Base-by-base conservation (phyloP, 2,888 invertebrate genomes). In the Cryptophagus acutangulus region DNA sequence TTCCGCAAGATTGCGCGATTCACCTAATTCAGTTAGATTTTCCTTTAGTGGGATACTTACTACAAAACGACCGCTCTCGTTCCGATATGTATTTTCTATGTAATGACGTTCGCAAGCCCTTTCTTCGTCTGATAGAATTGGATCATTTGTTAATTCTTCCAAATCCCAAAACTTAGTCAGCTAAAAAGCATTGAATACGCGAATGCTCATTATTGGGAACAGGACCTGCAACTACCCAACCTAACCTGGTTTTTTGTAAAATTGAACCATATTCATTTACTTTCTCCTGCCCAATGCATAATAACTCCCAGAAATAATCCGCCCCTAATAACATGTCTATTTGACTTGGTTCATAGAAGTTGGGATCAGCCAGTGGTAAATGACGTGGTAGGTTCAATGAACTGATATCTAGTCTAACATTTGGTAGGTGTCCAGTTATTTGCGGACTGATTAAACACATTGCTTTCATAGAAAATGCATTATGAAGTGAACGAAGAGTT, bases 81-180 rank as follows among this genome's bases (percentile, higher is more conserved):
- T 20, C 3, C 40, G 14, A 10, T 6, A 17, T 2, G 12, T 5
- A 8, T 30, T 40, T 3, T 29, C 13, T 17, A 3, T 3, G 30
- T 37, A 44, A 37, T 46, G 46, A 5, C 43, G 29, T 37, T 52
- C 51, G 33, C 46, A 54, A 8, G 5, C 18, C 20, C 20, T 12
- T 38, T 54, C 52, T 6, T 48, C 48, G 1, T 5, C 0, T 5
- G 36, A 41, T 10, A n/a, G 10, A 2, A 13, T 2, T 2, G 2
- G 12, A n/a, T 25, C 10, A n/a, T 12, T n/a, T 2, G 4, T 9
- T 2, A 17, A 4, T 12, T 41, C 41, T 10, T 44, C 44, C 4
- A 44, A 16, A 28, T 41, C 33, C 44, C 37, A 42, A 2, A 33
- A 30, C 26, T 34, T 38, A 3, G 15, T 16, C 20, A 20, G 9